These are phyloP conservation scores for Eilema caniola DNA, from an alignment of 2,888 invertebrate genomes.

Conservation along the genomic window DNA sequence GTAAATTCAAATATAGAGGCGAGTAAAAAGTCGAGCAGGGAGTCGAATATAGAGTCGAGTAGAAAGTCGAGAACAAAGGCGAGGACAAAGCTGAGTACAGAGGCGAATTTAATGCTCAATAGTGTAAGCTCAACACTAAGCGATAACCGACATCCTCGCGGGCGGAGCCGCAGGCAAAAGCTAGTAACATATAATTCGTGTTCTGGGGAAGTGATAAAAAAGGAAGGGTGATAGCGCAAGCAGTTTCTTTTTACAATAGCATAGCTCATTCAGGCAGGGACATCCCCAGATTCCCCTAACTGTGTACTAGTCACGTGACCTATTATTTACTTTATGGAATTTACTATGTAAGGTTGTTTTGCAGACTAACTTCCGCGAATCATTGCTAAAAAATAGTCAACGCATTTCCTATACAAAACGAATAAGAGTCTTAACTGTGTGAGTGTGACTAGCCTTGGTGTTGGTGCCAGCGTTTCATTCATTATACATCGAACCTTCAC, in stretches of 20 bases:
- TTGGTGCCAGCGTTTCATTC: slow-evolving; percentile 29
- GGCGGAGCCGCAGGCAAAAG: too few species aligned
- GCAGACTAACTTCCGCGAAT: slow-evolving; percentile 31
- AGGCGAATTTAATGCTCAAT: too few species aligned
- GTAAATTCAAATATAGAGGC: too few species aligned
- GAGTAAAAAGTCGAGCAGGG: too few species aligned
- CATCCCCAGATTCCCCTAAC: neutral
- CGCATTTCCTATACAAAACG: slow-evolving; percentile 29
- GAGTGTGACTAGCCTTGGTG: slow-evolving; percentile 7
- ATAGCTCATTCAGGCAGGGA: neutral
- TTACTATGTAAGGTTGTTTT: slow-evolving; percentile 24
- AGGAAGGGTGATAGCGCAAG: neutral
- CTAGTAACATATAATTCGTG: neutral
- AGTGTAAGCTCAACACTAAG: too few species aligned
- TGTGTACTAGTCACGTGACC: neutral
- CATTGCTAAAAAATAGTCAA: slow-evolving; percentile 30
- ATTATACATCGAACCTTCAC: slow-evolving; percentile 43
- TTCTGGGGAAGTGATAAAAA: neutral
- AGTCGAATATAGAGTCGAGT: too few species aligned
- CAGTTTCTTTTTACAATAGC: neutral
- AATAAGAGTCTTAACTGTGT: slow-evolving; percentile 14
- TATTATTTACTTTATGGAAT: neutral
- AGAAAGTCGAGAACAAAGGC: too few species aligned
- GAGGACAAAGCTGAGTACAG: too few species aligned
- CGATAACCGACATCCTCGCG: too few species aligned